Conservation (phyloP, 2,797 vertebrate species). For the Harpagifer antarcticus region DNA sequence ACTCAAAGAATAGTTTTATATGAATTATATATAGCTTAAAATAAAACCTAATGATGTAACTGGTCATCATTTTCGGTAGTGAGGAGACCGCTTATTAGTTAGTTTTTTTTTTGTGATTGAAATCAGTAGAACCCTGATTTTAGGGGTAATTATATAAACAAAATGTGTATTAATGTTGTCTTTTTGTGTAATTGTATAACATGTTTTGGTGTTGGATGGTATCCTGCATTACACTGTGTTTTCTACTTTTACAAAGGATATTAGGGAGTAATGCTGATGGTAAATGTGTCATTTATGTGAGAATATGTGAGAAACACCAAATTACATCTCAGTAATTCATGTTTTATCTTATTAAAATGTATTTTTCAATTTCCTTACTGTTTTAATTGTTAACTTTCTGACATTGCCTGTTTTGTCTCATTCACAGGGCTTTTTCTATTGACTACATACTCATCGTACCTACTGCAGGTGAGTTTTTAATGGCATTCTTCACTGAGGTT, state of each 20-base stretch:
- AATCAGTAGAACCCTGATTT: neutral
- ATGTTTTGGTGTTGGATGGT: neutral
- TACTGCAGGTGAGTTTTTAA: constrained; percentile 57
- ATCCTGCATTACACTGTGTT: neutral
- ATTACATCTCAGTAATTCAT: neutral
- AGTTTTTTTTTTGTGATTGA: neutral
- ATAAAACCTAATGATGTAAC: neutral
- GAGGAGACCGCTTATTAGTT: neutral
- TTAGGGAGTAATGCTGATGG: neutral
- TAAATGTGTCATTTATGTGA: neutral
- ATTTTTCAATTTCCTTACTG: neutral
- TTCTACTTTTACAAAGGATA: neutral
- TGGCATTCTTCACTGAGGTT: neutral
- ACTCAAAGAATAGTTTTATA: no score
- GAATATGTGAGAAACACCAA: neutral
- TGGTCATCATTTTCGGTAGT: neutral
- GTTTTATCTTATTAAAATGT: neutral
- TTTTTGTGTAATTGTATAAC: neutral
- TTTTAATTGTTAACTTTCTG: neutral
- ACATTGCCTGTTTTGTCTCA: constrained; percentile 3
- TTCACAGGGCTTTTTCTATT: constrained; percentile 45
- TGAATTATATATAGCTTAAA: neutral
- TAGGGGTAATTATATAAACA: no score
- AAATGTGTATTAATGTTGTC: no score
- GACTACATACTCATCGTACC: constrained; percentile 23